These are phyloP conservation scores for Rhabdomys pumilio DNA, from an alignment of 2,797 vertebrate species.

Conservation along the genomic window DNA sequence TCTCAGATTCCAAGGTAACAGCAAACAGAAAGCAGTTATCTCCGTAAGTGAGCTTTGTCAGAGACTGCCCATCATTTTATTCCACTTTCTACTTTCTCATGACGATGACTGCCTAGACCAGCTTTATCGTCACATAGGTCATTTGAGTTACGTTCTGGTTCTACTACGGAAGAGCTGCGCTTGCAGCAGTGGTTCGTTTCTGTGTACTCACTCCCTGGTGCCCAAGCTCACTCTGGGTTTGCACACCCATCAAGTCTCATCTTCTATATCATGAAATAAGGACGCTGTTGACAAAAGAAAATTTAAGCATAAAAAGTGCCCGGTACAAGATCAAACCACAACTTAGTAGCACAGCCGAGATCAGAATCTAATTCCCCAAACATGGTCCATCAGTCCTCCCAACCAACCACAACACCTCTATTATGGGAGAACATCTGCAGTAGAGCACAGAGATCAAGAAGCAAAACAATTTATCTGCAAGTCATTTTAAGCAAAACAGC, in stretches of 20 bases:
- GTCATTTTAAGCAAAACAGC: conserved; percentile 85
- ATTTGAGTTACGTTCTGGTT: conserved; percentile 28
- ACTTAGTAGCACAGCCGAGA: conserved; percentile 63
- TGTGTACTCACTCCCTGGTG: not conserved
- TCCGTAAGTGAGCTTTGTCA: conserved; percentile 21
- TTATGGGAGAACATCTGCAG: conserved; percentile 79
- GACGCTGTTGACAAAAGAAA: conserved; percentile 59
- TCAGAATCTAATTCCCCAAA: conserved; percentile 72
- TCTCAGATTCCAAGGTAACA: conserved; percentile 67
- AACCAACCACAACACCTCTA: conserved; percentile 71
- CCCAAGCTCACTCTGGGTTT: not conserved
- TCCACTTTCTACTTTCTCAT: conserved; percentile 44
- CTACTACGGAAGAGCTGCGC: not conserved
- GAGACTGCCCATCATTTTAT: conserved; percentile 38
- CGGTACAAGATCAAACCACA: conserved; percentile 68
- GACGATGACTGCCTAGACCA: not conserved
- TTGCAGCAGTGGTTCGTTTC: not conserved
- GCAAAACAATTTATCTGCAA: conserved; percentile 85
- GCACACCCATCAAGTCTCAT: conserved; percentile 16
- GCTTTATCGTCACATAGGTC: not conserved
- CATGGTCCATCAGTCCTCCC: conserved; percentile 57
- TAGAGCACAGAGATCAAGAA: conserved; percentile 77
- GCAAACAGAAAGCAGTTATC: conserved; percentile 50
- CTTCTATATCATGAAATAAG: conserved; percentile 61
- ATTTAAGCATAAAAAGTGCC: conserved; percentile 68